phyloP scores from a whole-genome alignment of 2,888 invertebrate genomes.

The Netelia virgata region DNA sequence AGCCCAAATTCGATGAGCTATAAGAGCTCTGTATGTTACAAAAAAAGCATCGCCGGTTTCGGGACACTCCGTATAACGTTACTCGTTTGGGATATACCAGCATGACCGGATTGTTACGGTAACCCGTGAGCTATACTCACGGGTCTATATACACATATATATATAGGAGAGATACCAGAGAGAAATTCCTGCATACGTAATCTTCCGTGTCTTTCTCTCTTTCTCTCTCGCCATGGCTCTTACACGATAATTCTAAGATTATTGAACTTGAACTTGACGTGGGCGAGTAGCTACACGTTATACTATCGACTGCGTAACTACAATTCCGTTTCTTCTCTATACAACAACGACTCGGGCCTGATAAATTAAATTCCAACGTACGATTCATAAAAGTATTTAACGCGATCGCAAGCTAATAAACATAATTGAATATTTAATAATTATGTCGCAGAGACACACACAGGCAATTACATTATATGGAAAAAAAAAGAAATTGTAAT shows the following conservation, averaged over 20 bases:
- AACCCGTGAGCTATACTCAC: constrained; percentile 57
- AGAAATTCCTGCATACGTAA: constrained; percentile 83
- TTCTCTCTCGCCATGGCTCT: constrained; percentile 38
- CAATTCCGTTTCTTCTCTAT: not conserved
- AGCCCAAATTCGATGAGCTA: constrained; percentile 1
- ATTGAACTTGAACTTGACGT: constrained; percentile 76
- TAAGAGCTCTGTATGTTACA: not conserved
- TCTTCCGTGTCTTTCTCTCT: constrained; percentile 66
- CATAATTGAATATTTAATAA: not conserved
- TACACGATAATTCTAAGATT: constrained; percentile 70
- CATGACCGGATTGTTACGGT: constrained; percentile 68
- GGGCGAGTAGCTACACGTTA: constrained; percentile 51
- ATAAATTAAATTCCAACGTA: not conserved
- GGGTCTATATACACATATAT: not conserved
- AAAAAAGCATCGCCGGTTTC: constrained; percentile 30
- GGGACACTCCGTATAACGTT: constrained; percentile 65
- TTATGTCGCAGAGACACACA: not conserved
- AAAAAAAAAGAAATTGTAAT: constrained; percentile 1
- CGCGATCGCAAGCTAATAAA: not conserved
- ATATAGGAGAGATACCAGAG: constrained; percentile 66
- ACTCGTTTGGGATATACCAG: constrained; percentile 64
- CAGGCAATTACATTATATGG: not conserved
- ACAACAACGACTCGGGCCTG: not conserved
- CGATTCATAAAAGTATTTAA: not conserved
- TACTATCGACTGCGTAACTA: not conserved